A percentile compares a stretch with the other conserved stretches of the same genome.
Evolutionary conservation across 2,888 invertebrate genomes (phyloP).

Genomic region (Lepidonotus clava): DNA sequence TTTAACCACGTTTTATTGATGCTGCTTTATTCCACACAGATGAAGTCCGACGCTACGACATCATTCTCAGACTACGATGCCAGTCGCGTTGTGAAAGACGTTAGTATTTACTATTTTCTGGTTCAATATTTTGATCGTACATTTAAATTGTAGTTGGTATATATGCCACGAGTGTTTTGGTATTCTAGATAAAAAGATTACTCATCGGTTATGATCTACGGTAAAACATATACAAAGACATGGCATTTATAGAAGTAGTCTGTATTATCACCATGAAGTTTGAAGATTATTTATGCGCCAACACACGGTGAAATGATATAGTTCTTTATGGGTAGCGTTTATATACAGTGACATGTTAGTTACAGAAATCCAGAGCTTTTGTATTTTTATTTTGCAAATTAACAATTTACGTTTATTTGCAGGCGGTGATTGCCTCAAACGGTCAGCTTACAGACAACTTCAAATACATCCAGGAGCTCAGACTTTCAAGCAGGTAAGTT

Average conservation of each 20-base stretch:
- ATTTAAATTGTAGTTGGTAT: no score
- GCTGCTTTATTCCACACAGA: no score
- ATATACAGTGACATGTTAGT: no score
- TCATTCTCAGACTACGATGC: slow-evolving; percentile 86
- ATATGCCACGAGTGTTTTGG: no score
- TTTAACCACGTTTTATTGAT: no score
- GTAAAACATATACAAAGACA: no score
- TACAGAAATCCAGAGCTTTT: not conserved
- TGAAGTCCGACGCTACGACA: slow-evolving; percentile 75
- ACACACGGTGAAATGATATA: no score
- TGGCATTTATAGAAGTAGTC: no score
- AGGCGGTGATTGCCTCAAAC: slow-evolving; percentile 98
- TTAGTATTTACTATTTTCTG: slow-evolving; percentile 83
- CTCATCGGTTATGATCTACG: not conserved
- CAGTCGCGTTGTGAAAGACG: slow-evolving; percentile 81
- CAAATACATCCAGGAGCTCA: slow-evolving; percentile 95
- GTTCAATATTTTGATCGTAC: no score
- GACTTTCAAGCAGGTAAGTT: slow-evolving; percentile 82
- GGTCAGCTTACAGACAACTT: slow-evolving; percentile 94
- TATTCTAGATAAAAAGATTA: not conserved
- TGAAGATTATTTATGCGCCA: no score
- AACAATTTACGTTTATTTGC: slow-evolving; percentile 72
- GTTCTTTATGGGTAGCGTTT: no score
- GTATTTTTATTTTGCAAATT: not conserved
- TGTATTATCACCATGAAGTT: no score